phyloP scores from a whole-genome alignment of 2,888 invertebrate species.

The Xanthorhoe designata region DNA sequence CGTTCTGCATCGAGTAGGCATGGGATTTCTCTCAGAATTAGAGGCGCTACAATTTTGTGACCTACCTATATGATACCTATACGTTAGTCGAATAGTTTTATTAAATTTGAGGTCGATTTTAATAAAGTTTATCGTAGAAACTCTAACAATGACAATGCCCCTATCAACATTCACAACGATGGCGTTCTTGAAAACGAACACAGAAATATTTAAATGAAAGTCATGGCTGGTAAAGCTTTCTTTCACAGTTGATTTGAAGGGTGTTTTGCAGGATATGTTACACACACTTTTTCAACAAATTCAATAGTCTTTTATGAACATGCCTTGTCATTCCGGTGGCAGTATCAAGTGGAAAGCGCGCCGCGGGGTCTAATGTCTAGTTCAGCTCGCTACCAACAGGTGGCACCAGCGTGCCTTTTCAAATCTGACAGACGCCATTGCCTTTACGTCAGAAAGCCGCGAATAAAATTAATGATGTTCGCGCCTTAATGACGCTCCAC shows the following conservation, averaged over 20 bases:
- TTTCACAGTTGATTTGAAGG: constrained; percentile 18
- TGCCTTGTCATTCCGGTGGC: constrained; percentile 80
- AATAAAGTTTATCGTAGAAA: neutral
- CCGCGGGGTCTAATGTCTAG: constrained; percentile 80
- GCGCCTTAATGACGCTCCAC: constrained; percentile 85
- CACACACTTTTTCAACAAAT: constrained; percentile 42
- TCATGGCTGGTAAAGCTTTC: constrained; percentile 18
- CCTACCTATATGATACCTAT: neutral
- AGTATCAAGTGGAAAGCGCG: constrained; percentile 76
- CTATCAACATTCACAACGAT: neutral
- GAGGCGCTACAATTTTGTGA: constrained; percentile 14
- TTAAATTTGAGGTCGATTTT: too few species aligned
- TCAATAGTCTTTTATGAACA: constrained; percentile 59
- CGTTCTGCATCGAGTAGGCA: constrained; percentile 64
- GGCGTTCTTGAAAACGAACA: neutral
- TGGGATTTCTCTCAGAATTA: constrained; percentile 40
- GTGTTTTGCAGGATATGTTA: constrained; percentile 21
- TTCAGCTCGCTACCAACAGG: constrained; percentile 85
- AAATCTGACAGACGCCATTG: constrained; percentile 85
- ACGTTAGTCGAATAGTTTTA: neutral
- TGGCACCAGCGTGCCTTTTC: constrained; percentile 81
- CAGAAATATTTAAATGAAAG: neutral
- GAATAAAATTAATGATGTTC: constrained; percentile 86
- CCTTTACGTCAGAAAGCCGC: constrained; percentile 83
- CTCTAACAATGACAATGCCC: neutral